These are phyloP conservation scores for Pycnomerus fuliginosus DNA, from an alignment of 2,888 invertebrate genomes.

Conservation along the genomic window DNA sequence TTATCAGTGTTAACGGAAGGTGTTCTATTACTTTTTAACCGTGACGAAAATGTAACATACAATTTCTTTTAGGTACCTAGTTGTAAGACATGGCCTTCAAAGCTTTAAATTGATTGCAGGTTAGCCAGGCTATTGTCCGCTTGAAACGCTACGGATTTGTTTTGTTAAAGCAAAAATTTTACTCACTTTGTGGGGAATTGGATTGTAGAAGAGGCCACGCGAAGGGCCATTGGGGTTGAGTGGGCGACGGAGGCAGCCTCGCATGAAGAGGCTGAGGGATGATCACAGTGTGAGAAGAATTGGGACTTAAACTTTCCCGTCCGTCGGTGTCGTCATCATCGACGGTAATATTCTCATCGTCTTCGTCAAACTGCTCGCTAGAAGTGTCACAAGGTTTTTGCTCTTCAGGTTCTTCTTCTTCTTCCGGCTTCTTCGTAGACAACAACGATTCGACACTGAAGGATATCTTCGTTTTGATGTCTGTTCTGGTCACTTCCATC, in stretches of 20 bases:
- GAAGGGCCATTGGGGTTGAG: constrained; percentile 62
- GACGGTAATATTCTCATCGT: constrained; percentile 49
- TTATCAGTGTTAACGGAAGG: too few relatives aligned
- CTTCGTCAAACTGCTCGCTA: constrained; percentile 52
- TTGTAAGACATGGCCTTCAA: too few relatives aligned
- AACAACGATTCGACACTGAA: constrained; percentile 72
- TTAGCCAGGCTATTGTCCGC: too few relatives aligned
- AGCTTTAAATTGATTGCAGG: too few relatives aligned
- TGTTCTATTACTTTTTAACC: too few relatives aligned
- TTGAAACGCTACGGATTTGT: too few relatives aligned
- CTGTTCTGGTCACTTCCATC: constrained; percentile 49
- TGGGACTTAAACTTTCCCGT: constrained; percentile 53
- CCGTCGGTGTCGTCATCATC: constrained; percentile 46
- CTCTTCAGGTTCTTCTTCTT: too few relatives aligned
- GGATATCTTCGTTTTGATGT: constrained; percentile 66
- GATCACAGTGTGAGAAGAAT: constrained; percentile 61
- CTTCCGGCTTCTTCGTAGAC: constrained; percentile 27
- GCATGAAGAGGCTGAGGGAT: constrained; percentile 68
- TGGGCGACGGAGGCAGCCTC: constrained; percentile 57
- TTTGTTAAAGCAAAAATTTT: not conserved
- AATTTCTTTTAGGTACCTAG: too few relatives aligned
- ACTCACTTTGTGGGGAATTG: constrained; percentile 62
- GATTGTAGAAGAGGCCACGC: constrained; percentile 62
- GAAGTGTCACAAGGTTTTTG: constrained; percentile 20
- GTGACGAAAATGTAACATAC: too few relatives aligned